Evolutionary conservation across 1,140 invertebrate species (phyloP), one percentile per base, ranked within the genome.

Genomic region (Vollenhovia emeryi): DNA sequence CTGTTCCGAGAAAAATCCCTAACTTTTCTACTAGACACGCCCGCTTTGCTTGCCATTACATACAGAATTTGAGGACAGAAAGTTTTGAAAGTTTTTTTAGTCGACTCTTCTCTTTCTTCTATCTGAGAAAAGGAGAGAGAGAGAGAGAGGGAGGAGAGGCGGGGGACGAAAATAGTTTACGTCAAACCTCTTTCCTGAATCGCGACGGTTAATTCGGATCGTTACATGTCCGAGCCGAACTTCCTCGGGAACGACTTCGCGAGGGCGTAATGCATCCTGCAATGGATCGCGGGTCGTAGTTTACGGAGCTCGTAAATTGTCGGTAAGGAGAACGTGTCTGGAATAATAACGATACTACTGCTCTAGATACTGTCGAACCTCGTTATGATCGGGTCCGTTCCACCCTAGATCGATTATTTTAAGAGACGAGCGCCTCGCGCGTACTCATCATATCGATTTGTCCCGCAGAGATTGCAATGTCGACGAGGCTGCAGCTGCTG

Each of bases 391-490:
- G 33, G 69, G 48, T 24, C 11, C 27, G 13, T n/a, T 64, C 6
- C 21, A n/a, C 8, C 48, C 45, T 50, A 64, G 30, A 66, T 78
- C 13, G n/a, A 79, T 71, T 30, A 71, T 30, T 80, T 71, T 30
- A 30, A 57, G 6, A 13, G 4, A 43, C 24, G 68, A 11, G 60
- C 43, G 2, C n/a, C 21, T 18, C 45, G 24, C 15, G 5, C 4
- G 11, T 66, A 68, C 45, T 78, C 50, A 66, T 85, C 21, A 21
- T 7, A 55, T 86, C 50, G 36, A 76, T 89, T 87, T 86, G 68
- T 92, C n/a, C n/a, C 55, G 40, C 86, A 92, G 91, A 86, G 48
- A 90, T 90, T 86, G 86, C 85, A 85, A 94, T 94, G 93, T 21
- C 83, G 84, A 84, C 84, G 71, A 93, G 90, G 84, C 78, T 92